Percentiles rank a stretch among this genome's conserved stretches.
Evolutionary conservation across 2,888 invertebrate genomes (phyloP).

Genomic region (Saturnia japonica): DNA sequence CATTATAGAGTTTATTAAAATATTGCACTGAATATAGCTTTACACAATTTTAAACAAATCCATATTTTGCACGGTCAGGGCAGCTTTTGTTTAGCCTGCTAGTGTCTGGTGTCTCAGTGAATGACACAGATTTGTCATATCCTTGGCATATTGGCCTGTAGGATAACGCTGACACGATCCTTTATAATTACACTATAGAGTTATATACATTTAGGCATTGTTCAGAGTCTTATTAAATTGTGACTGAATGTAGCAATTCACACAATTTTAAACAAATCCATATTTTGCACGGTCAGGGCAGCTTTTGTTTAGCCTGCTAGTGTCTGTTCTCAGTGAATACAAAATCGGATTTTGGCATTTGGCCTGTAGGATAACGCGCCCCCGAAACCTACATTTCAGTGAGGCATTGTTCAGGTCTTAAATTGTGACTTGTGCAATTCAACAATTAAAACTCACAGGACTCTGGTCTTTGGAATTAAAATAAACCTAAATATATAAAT

Average conservation of each 20-base stretch:
- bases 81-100: constrained; percentile 9
- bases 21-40: background rate
- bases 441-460: background rate
- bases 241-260: background rate
- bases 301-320: constrained; percentile 3
- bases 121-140: constrained; percentile 36
- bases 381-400: constrained; percentile 36
- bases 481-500: background rate
- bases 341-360: constrained; percentile 50
- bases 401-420: constrained; percentile 34
- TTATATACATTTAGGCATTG: no score
- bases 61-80: constrained; percentile 7
- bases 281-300: constrained; percentile 10
- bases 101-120: constrained; percentile 26
- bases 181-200: no score
- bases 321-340: constrained; percentile 30
- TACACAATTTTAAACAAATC: background rate
- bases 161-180: constrained; percentile 23
- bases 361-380: constrained; percentile 37
- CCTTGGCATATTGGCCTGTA: constrained; percentile 43
- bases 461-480: background rate
- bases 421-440: constrained; percentile 14
- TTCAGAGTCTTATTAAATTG: background rate
- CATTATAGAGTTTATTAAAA: background rate
- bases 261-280: background rate